Evolutionary conservation across 2,888 invertebrate genomes (phyloP).

Genomic region (Clusia tigrina): DNA sequence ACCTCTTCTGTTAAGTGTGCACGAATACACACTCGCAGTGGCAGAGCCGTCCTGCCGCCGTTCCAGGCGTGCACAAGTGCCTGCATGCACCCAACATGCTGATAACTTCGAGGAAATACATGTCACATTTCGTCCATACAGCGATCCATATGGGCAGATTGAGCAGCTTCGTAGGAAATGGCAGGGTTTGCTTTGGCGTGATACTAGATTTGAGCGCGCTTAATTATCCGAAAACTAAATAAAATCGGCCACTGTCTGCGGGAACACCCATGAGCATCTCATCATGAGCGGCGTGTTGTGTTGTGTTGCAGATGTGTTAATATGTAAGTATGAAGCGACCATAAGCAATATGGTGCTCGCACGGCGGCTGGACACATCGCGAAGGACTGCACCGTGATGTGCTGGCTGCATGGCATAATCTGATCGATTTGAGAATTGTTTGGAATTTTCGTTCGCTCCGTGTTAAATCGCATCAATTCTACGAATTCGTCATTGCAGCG

Average conservation of each 20-base stretch:
- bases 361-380: background rate
- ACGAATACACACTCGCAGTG: no score
- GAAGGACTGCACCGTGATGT: no score
- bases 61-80: no score
- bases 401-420: slow-evolving; percentile 24
- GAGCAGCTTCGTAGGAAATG: slow-evolving; percentile 13
- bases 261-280: slow-evolving; percentile 40
- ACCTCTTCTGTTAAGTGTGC: no score
- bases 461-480: background rate
- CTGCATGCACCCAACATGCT: background rate
- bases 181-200: slow-evolving; percentile 9
- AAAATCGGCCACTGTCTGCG: slow-evolving; percentile 29
- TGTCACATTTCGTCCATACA: background rate
- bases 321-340: background rate
- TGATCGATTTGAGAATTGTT: slow-evolving; percentile 10
- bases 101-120: background rate
- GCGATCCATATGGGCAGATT: background rate
- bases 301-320: background rate
- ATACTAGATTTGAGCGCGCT: slow-evolving; percentile 21
- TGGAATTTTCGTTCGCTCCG: background rate
- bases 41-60: no score
- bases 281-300: slow-evolving; percentile 10
- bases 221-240: slow-evolving; percentile 23
- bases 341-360: slow-evolving; percentile 4
- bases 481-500: background rate